Base-by-base conservation (phyloP, 2,888 invertebrate genomes). In the Timandra comae region DNA sequence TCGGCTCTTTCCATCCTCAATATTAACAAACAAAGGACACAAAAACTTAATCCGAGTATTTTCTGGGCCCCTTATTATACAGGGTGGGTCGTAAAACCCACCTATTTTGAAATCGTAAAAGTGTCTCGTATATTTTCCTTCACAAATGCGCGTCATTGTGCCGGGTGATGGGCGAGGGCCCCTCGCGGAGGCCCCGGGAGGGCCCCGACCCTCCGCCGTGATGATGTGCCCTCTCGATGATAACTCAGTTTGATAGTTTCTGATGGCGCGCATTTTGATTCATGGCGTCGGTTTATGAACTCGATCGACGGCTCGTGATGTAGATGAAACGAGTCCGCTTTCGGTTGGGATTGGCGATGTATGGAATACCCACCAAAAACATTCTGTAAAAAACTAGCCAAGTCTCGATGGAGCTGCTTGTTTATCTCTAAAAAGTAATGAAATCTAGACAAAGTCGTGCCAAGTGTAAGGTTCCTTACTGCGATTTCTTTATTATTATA, bases 61-160 rank as follows among this genome's bases (percentile, higher is more conserved):
- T n/a, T n/a, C n/a, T n/a, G n/a, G n/a, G n/a, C n/a, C 67, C 63
- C 70, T 70, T 65, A 73, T 74, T 75, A 75, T 69, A 65, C 73
- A 59, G 77, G 75, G 65, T 66, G 68, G 64, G 39, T 68, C 76
- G 44, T 46, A 47, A 76, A 79, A 75, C 56, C 78, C 66, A 79
- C 77, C 78, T 79, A 78, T 79, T 81, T 76, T 64, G 75, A 76
- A 76, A 43, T 49, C 81, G 74, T 81, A 81, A 81, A 80, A 74
- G 68, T 66, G 72, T 54, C 72, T 74, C 81, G 74, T 81, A 82
- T 80, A 80, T 78, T 79, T 64, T 52, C 53, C 66, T 69, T 71
- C 78, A 73, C 79, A 77, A 79, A 75, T 77, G 75, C 72, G 56
- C 44, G 63, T 63, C 75, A 71, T 77, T 77, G 78, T 78, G 63